Percentiles rank a stretch among this genome's conserved stretches.
phyloP scores from a whole-genome alignment of 1,140 invertebrate genomes.

The Drosophila burlai region DNA sequence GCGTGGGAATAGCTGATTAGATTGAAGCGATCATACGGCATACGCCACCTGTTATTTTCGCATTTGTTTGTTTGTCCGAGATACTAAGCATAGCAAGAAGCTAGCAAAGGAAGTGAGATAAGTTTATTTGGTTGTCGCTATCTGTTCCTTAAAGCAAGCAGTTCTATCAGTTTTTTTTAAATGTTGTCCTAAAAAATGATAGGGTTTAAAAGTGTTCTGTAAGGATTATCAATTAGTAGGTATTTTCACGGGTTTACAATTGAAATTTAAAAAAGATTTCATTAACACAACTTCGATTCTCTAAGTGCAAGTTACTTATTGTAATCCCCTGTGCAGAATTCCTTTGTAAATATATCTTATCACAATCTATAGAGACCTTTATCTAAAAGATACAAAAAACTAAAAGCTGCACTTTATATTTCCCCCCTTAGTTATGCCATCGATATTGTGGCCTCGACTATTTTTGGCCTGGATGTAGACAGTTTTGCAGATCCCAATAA shows the following conservation, averaged over 20 bases:
- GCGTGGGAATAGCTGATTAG: background rate
- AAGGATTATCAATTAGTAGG: background rate
- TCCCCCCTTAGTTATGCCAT: slow-evolving; percentile 62
- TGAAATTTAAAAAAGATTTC: background rate
- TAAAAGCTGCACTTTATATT: background rate
- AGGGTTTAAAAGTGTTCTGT: background rate
- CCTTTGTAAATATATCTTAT: background rate
- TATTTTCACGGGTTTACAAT: background rate
- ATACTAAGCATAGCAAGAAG: background rate
- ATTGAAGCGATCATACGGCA: background rate
- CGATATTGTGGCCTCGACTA: slow-evolving; percentile 85
- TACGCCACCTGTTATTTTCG: slow-evolving; percentile 1
- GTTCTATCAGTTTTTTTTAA: background rate
- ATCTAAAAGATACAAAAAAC: slow-evolving; percentile 5
- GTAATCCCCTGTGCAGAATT: background rate
- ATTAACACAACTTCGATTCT: background rate
- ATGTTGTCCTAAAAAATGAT: background rate
- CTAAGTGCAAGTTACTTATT: background rate
- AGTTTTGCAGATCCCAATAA: slow-evolving; percentile 78
- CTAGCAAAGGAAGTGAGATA: background rate
- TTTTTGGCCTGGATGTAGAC: slow-evolving; percentile 85
- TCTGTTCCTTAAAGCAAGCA: background rate
- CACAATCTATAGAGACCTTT: background rate
- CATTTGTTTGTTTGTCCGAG: background rate
- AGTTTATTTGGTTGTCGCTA: background rate